Conservation (phyloP, 2,888 invertebrate species). For the Tortrix viridana region DNA sequence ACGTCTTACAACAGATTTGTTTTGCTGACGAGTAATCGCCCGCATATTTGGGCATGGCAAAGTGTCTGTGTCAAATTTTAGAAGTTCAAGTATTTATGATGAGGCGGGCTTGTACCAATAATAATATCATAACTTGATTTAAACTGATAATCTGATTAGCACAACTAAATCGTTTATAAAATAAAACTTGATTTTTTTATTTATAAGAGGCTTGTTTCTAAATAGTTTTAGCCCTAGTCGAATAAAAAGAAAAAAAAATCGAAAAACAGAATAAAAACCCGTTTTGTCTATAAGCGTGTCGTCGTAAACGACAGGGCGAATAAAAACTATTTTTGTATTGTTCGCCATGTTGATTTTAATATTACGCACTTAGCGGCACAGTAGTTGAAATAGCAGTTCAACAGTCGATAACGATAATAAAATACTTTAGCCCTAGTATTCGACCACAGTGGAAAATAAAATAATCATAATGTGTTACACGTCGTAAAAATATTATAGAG, state of each 20-base stretch:
- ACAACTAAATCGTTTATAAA: too few species aligned
- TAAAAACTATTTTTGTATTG: too few species aligned
- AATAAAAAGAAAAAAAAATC: too few species aligned
- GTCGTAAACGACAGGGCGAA: too few species aligned
- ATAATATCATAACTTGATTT: not conserved
- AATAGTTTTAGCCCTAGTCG: too few species aligned
- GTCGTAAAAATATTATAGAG: conserved; percentile 15
- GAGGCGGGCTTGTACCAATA: too few species aligned
- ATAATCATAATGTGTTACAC: conserved; percentile 14
- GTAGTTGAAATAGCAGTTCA: not conserved
- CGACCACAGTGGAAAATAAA: conserved; percentile 17
- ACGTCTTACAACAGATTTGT: conserved; percentile 57
- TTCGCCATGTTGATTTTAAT: too few species aligned
- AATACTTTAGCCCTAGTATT: not conserved
- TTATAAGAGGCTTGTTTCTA: too few species aligned
- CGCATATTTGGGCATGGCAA: conserved; percentile 25
- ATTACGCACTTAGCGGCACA: too few species aligned
- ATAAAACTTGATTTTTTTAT: too few species aligned
- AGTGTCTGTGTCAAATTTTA: conserved; percentile 22
- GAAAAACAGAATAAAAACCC: too few species aligned
- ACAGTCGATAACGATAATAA: not conserved
- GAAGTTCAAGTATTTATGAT: conserved; percentile 9
- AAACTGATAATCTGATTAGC: not conserved
- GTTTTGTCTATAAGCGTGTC: too few species aligned
- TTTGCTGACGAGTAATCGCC: conserved; percentile 53